These are phyloP conservation scores for Echinometra lucunter DNA, from an alignment of 53 echinoderm and acorn worm genomes.

Conservation along the genomic window DNA sequence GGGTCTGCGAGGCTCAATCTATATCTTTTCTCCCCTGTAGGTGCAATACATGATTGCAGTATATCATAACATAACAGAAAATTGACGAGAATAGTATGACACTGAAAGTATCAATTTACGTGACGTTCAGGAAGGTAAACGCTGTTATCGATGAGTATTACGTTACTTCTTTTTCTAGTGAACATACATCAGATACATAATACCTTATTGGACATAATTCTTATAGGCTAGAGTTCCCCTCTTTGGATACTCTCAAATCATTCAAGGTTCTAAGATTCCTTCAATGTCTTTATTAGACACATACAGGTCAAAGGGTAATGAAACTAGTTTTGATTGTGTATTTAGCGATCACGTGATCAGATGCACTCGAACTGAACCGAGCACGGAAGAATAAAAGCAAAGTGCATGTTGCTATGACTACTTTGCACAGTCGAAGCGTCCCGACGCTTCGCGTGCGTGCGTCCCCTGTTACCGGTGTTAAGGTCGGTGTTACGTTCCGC, in stretches of 20 bases:
- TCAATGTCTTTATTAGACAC: background rate
- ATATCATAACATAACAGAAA: too few relatives aligned
- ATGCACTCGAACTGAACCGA: background rate
- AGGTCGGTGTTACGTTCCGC: conserved; percentile 9
- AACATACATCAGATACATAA: too few relatives aligned
- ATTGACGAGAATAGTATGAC: too few relatives aligned
- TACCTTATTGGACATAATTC: too few relatives aligned
- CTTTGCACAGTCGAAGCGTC: background rate
- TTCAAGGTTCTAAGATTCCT: background rate
- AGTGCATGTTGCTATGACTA: conserved; percentile 36
- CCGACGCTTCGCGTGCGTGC: background rate
- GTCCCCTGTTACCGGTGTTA: conserved; percentile 39
- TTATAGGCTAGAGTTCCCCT: too few relatives aligned
- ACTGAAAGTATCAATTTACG: too few relatives aligned
- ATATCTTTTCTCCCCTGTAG: background rate
- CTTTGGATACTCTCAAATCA: background rate
- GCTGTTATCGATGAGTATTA: too few relatives aligned
- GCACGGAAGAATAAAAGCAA: conserved; percentile 15
- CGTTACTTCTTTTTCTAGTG: too few relatives aligned
- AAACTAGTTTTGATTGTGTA: background rate
- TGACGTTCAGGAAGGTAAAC: too few relatives aligned
- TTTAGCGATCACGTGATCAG: background rate
- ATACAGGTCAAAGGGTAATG: background rate
- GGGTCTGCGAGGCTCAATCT: background rate
- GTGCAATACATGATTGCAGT: background rate